A percentile compares a stretch with the other conserved stretches of the same genome.
Evolutionary conservation across 2,797 vertebrate genomes (phyloP).

Genomic region (Arctocebus calabarensis): DNA sequence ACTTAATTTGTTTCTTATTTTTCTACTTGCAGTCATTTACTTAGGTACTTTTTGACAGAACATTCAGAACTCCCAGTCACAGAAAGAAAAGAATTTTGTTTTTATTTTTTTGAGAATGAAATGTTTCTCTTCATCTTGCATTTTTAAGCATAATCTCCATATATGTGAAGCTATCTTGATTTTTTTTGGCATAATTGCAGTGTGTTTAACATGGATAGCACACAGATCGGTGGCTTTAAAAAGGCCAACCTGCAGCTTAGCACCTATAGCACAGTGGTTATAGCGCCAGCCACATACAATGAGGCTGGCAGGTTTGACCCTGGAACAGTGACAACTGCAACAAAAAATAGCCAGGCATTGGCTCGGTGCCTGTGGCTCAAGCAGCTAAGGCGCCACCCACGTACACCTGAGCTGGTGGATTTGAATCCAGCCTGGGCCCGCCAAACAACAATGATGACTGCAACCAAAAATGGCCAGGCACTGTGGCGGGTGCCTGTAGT

Average conservation of each 20-base stretch:
- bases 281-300: too few relatives aligned
- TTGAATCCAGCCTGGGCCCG: too few relatives aligned
- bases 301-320: too few relatives aligned
- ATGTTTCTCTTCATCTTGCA: neutral
- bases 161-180: neutral
- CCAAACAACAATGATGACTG: too few relatives aligned
- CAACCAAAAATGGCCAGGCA: too few relatives aligned
- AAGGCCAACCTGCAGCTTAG: neutral
- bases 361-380: too few relatives aligned
- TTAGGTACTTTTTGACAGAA: neutral
- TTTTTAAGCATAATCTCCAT: neutral
- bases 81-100: neutral
- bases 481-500: too few relatives aligned
- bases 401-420: too few relatives aligned
- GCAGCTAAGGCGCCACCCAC: too few relatives aligned
- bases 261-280: too few relatives aligned
- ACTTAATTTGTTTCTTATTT: neutral
- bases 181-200: neutral
- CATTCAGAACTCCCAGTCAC: neutral
- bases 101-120: neutral
- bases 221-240: neutral
- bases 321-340: too few relatives aligned
- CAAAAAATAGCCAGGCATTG: too few relatives aligned
- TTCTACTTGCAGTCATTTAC: neutral
- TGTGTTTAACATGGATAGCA: neutral